Base-by-base conservation (phyloP, 2,888 invertebrate genomes). In the Hoplodrina blanda region DNA sequence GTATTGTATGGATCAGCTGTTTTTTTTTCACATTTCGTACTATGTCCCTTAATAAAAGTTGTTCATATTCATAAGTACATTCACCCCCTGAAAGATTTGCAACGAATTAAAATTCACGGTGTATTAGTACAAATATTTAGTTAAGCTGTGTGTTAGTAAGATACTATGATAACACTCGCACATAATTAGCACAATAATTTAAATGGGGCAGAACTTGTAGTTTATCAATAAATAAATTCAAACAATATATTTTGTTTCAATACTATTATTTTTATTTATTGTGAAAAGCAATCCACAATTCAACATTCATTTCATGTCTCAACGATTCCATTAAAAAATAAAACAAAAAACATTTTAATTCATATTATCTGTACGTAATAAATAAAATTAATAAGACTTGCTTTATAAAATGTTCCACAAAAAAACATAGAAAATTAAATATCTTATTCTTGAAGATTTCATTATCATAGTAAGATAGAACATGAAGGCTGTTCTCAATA, bases 211-310 rank as follows among this genome's bases (percentile, higher is more conserved):
- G 88, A 88, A 87, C 68, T 67, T 54, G 44, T 61, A 67, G 57
- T 49, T 37, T 17, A 64, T 11, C 55, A 65, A 81, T 78, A 73
- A 74, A 78, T 66, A 52, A 86, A 90, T 90, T 88, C 84, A 92
- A 91, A 90, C 78, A 78, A 33, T 10, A 15, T n/a, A 37, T 79
- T 46, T 46, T 74, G 68, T 85, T 85, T 87, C 73, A 90, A 91
- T 91, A 90, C 87, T 46, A 46, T 46, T 46, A 46, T 46, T 92
- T 94, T 94, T 94, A 93, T 92, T 94, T 88, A 92, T 90, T 89
- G 93, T 92, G 92, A 92, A 93, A 89, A 85, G 83, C 85, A 89
- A 85, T 90, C 78, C 92, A 93, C 91, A 91, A 90, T 88, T 88
- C 88, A 91, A 90, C 89, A 91, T 90, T 86, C 87, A 87, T 88